Conservation (phyloP, 2,797 vertebrate genomes). For the Chelmon rostratus region DNA sequence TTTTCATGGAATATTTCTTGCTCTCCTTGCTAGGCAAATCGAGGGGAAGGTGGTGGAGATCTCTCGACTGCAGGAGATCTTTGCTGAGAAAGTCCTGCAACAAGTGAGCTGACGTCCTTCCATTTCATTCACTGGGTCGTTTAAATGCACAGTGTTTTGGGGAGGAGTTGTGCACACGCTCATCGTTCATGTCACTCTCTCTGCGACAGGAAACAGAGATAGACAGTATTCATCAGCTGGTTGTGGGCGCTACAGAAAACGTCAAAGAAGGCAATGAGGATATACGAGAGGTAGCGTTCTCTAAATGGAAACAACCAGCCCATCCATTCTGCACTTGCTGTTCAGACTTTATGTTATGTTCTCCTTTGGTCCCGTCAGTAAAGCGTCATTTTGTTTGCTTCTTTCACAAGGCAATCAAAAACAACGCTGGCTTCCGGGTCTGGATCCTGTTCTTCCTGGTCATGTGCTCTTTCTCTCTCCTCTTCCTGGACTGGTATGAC, state of each 20-base stretch:
- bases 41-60: conserved; percentile 99
- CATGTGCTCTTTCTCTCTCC: conserved; percentile 98
- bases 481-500: conserved; percentile 99
- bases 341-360: neutral
- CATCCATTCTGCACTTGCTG: neutral
- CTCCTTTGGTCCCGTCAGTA: neutral
- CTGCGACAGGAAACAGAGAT: conserved; percentile 93
- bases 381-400: conserved; percentile 13
- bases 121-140: neutral
- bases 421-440: conserved; percentile 98
- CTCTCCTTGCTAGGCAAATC: conserved; percentile 89
- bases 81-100: conserved; percentile 97
- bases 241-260: conserved; percentile 98
- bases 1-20: conserved; percentile 10
- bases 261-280: conserved; percentile 99
- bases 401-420: conserved; percentile 93
- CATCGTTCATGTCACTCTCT: conserved; percentile 4
- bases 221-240: conserved; percentile 95
- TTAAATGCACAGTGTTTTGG: neutral
- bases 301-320: neutral
- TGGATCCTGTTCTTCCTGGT: conserved; percentile 99
- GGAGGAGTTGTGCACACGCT: neutral
- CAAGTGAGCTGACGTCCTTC: conserved; percentile 86
- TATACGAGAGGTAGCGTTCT: conserved; percentile 91
- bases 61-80: conserved; percentile 97